Evolutionary conservation across 37 sponge, comb jelly and placozoan genomes (phyloP).

Genomic region (Petrosia ficiformis): DNA sequence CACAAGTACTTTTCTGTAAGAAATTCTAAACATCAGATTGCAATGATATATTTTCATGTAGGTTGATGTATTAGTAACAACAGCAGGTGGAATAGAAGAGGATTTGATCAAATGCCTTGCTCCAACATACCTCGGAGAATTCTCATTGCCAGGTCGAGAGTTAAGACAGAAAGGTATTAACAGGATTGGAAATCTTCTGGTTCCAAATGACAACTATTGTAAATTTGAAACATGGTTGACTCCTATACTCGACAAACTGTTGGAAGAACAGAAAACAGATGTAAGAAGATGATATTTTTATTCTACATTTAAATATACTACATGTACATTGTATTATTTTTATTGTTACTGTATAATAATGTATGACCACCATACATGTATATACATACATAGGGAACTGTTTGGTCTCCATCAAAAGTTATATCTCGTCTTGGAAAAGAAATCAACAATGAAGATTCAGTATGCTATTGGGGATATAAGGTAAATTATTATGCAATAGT

Average conservation of each 20-base stretch:
- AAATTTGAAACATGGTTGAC: constrained; percentile 96
- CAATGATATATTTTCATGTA: too few relatives aligned
- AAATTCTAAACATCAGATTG: too few relatives aligned
- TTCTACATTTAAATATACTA: neutral
- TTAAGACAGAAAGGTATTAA: constrained; percentile 87
- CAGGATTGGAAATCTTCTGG: constrained; percentile 92
- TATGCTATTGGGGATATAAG: constrained; percentile 97
- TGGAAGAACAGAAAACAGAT: constrained; percentile 79
- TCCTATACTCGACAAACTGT: constrained; percentile 80
- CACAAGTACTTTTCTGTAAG: too few relatives aligned
- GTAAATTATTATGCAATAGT: constrained; percentile 31
- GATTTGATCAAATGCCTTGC: constrained; percentile 98
- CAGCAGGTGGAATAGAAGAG: constrained; percentile 98
- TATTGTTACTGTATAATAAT: neutral
- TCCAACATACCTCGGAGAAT: constrained; percentile 86
- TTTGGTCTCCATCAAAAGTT: constrained; percentile 93
- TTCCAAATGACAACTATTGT: constrained; percentile 93
- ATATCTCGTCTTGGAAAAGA: constrained; percentile 85
- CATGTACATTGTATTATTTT: neutral
- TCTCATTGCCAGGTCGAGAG: constrained; percentile 70
- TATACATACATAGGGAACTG: constrained; percentile 27
- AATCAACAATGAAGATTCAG: constrained; percentile 89
- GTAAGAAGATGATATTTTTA: constrained; percentile 16
- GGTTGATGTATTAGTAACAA: constrained; percentile 94
- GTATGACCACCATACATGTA: neutral